Evolutionary conservation across 1,140 invertebrate species (phyloP).

Genomic region (Cyrtorhinus lividipennis): DNA sequence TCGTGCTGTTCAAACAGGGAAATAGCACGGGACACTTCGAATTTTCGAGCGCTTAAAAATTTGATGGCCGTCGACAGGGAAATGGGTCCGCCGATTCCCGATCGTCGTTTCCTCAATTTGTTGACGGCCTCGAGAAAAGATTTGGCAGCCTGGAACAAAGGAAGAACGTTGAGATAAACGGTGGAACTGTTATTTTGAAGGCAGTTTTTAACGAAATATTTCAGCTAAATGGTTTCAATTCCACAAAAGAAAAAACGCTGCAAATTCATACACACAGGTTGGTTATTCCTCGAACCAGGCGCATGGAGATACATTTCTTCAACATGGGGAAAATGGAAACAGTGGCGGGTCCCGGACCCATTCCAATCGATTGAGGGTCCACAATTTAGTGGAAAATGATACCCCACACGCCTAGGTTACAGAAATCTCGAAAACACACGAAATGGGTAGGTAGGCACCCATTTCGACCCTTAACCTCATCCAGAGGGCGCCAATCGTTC

Average conservation of each 20-base stretch:
- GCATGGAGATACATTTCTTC: too few species aligned
- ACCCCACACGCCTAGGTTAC: too few species aligned
- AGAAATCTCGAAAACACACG: too few species aligned
- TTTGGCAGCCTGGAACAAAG: conserved; percentile 49
- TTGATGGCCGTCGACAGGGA: conserved; percentile 77
- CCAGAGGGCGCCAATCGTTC: too few species aligned
- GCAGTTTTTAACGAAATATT: not conserved
- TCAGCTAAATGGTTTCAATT: not conserved
- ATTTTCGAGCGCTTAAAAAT: conserved; percentile 89
- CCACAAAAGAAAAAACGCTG: too few species aligned
- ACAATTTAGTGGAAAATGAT: too few species aligned
- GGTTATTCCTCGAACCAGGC: too few species aligned
- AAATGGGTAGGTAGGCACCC: too few species aligned
- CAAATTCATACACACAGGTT: too few species aligned
- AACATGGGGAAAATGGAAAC: conserved; percentile 3
- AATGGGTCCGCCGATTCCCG: conserved; percentile 39
- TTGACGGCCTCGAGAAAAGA: conserved; percentile 63
- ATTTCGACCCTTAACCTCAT: too few species aligned
- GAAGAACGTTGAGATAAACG: conserved; percentile 17
- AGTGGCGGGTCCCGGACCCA: too few species aligned
- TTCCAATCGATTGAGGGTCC: too few species aligned
- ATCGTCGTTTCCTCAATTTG: conserved; percentile 39
- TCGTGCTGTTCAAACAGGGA: conserved; percentile 84
- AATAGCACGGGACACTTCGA: conserved; percentile 76
- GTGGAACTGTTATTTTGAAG: not conserved